Evolutionary conservation across 2,888 invertebrate species (phyloP), one percentile per base, ranked within the genome.

Genomic region (Epinotia demarniana): DNA sequence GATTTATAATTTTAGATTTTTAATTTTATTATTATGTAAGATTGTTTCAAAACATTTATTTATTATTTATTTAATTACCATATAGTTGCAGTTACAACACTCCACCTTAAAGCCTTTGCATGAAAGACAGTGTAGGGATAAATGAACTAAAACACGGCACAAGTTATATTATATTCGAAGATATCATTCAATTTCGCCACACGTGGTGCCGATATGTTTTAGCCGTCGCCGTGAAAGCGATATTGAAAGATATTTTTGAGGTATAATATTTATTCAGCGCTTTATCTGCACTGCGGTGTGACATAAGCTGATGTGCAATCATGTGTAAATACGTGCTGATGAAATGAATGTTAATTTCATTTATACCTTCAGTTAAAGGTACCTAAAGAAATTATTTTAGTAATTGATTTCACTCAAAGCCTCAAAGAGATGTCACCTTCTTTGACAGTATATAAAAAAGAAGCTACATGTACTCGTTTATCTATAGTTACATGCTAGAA

Each of bases 141-240:
- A 39, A 33, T 6, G 33, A 33, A 33, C 6, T 33, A 0, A 33
- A 33, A 33, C 33, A 33, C 33, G 33, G 33, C 6, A 8, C 33
- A 33, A 33, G 33, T 33, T 33, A 33, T 33, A 6, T 49, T 5
- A 53, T 53, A n/a, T 53, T 53, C 53, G 53, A 6, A 53, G 53
- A n/a, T 53, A 53, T 53, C 13, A n/a, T 53, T n/a, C n/a, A 53
- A n/a, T n/a, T 53, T 53, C 53, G 53, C n/a, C n/a, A 53, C 53
- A 53, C 53, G 53, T n/a, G n/a, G 53, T 53, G 53, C n/a, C 2
- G n/a, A n/a, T n/a, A n/a, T 53, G 53, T n/a, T 53, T 53, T 53
- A 53, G 0, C 16, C n/a, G 16, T n/a, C n/a, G 53, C 53, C 53
- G 53, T 53, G n/a, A n/a, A 53, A 53, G 53, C n/a, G 8, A 53